Evolutionary conservation across 2,888 invertebrate genomes (phyloP).

Genomic region (Andrena hattorfiana): DNA sequence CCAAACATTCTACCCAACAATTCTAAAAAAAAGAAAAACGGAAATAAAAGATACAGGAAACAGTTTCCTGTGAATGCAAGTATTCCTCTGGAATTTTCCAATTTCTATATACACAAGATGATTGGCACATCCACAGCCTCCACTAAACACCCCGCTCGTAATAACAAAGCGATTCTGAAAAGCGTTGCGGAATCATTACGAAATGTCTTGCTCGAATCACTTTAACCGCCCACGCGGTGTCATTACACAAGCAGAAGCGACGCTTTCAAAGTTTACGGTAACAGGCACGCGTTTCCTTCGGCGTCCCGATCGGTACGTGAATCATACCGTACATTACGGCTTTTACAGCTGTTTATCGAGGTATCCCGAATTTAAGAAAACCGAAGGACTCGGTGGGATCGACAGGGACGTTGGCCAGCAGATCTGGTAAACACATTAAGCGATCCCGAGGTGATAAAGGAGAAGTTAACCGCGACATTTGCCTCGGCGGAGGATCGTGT

Average conservation of each 20-base stretch:
- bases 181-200: not conserved
- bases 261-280: slow-evolving; percentile 27
- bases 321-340: slow-evolving; percentile 32
- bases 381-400: slow-evolving; percentile 14
- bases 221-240: slow-evolving; percentile 1
- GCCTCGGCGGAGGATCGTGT: not conserved
- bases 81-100: too few species aligned
- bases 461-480: slow-evolving; percentile 34
- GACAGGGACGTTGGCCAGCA: slow-evolving; percentile 4
- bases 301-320: slow-evolving; percentile 3
- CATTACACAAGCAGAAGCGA: slow-evolving; percentile 14
- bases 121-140: too few species aligned
- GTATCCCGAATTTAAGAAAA: slow-evolving; percentile 42
- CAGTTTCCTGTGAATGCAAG: too few species aligned
- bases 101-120: too few species aligned
- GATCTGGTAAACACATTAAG: slow-evolving; percentile 17
- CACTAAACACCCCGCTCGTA: not conserved
- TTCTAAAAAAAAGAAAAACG: too few species aligned
- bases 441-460: slow-evolving; percentile 35
- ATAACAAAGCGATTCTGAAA: not conserved
- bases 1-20: too few species aligned
- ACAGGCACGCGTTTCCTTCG: slow-evolving; percentile 24
- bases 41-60: too few species aligned
- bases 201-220: not conserved
- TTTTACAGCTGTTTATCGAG: slow-evolving; percentile 19